phyloP scores from a whole-genome alignment of 2,113 vertebrate species.

The Terrapene triunguis region DNA sequence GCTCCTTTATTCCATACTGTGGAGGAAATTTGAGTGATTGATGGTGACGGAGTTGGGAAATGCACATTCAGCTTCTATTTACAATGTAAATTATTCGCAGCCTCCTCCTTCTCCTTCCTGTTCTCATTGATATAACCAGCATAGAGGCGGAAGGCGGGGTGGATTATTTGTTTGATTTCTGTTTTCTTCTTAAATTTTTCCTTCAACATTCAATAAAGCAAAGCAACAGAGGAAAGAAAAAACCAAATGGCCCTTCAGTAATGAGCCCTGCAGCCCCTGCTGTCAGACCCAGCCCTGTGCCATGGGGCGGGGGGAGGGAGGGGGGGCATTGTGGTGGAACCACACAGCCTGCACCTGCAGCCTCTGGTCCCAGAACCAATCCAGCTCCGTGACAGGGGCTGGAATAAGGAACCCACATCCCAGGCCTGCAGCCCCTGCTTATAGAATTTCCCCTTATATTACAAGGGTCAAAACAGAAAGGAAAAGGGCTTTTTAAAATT shows the following conservation, averaged over 20 bases:
- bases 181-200: background rate
- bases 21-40: conserved; percentile 65
- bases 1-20: background rate
- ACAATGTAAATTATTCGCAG: conserved; percentile 60
- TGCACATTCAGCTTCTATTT: conserved; percentile 62
- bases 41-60: conserved; percentile 57
- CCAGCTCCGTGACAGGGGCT: accelerated
- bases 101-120: conserved; percentile 60
- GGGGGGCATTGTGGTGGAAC: background rate
- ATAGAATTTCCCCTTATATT: background rate
- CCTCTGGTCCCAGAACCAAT: background rate
- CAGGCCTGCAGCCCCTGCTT: background rate
- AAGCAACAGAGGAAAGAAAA: background rate
- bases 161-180: background rate
- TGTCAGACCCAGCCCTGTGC: accelerated
- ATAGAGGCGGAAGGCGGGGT: background rate
- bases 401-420: background rate
- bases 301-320: background rate
- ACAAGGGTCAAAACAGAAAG: background rate
- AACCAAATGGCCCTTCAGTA: background rate
- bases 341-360: background rate
- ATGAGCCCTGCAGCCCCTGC: background rate
- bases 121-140: background rate
- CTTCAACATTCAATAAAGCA: background rate
- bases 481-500: background rate